Evolutionary conservation across 2,113 vertebrate species (phyloP), one percentile per base, ranked within the genome.

Genomic region (Oceanodroma tethys): DNA sequence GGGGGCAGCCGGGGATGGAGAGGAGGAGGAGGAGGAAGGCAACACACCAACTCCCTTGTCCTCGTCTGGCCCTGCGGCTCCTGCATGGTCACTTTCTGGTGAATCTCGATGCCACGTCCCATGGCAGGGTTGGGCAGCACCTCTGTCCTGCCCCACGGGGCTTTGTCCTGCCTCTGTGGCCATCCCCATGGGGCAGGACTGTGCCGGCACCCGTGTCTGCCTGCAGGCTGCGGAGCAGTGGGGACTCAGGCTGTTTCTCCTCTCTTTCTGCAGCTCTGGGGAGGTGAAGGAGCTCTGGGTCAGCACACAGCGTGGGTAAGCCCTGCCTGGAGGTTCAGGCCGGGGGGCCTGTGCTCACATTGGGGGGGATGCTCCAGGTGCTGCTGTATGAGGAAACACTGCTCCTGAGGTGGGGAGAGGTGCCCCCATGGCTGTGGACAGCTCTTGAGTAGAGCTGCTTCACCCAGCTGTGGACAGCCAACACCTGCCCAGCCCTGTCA

Each of bases 331-430:
- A 23, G 52, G 11, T 14, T 83, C 30, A 71, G 23, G 29, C 45
- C 26, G 13, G 19, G 15, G 4, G 5, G 4, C 4, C 2, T 1
- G 4, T 29, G 30, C 23, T 60, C 7, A n/a, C 2, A 0, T 18
- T 60, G 22, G 3, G 18, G 3, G 16, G 7, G 14, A 60, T 60
- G 36, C 12, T n/a, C 30, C 9, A 52, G 55, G 7, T 19, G 12
- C 36, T 40, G 9, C 15, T 52, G 2, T 25, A 19, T 71, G 36
- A 18, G 30, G 55, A 9, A 15, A n/a, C 36, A 50, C 5, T 4
- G 2, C 12, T 56, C 48, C 10, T 2, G 2, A 60, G 22, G 23
- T 19, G 20, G 23, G 67, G 7, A 40, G 6, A 59, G 4, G 27
- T 68, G 12, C 4, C 16, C n/a, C 40, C 11, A 42, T 3, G 2